phyloP scores from a whole-genome alignment of 2,797 vertebrate species.

The Atherinosoma microstoma region DNA sequence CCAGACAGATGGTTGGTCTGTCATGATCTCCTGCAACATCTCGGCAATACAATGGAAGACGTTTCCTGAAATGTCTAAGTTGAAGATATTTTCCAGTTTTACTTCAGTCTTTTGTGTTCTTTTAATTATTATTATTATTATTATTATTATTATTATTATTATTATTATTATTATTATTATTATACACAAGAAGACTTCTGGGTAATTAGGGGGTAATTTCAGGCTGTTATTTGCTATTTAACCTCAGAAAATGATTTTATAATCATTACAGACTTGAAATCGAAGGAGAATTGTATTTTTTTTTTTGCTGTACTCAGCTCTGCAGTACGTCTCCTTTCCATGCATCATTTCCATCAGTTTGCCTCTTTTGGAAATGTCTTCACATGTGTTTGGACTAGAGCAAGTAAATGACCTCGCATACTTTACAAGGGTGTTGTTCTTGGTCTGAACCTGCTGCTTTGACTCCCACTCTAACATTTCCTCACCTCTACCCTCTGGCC shows the following conservation, averaged over 20 bases:
- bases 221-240: not conserved
- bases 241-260: conserved; percentile 1
- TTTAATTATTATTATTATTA: too few species aligned
- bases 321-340: conserved; percentile 1
- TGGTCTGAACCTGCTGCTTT: conserved; percentile 30
- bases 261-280: not conserved
- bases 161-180: too few species aligned
- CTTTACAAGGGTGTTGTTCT: conserved; percentile 17
- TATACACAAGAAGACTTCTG: not conserved
- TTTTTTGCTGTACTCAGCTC: conserved; percentile 19
- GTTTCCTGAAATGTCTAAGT: not conserved
- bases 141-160: too few species aligned
- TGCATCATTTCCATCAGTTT: conserved; percentile 21
- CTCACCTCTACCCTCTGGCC: conserved; percentile 45
- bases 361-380: conserved; percentile 47
- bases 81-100: too few species aligned
- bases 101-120: not conserved
- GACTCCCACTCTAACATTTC: conserved; percentile 36
- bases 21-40: too few species aligned
- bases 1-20: not conserved
- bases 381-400: conserved; percentile 35
- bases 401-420: conserved; percentile 18
- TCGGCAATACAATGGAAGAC: too few species aligned
- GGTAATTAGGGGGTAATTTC: not conserved
- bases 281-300: conserved; percentile 4